Conservation (phyloP, 2,888 invertebrate genomes). For the Biston betularia region DNA sequence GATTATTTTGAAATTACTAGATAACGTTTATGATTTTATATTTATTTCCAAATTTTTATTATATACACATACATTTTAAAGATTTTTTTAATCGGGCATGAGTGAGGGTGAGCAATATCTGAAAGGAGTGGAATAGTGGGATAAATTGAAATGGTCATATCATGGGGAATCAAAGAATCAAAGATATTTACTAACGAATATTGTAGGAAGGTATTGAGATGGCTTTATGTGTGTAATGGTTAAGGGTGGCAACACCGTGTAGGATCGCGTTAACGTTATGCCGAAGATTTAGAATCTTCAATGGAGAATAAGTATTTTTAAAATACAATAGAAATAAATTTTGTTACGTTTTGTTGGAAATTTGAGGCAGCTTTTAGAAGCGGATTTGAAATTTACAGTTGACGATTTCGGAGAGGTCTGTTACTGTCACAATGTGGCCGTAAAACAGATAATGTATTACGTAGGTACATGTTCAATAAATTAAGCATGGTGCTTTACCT, state of each 20-base stretch:
- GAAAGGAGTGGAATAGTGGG: slow-evolving; percentile 66
- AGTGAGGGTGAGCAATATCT: slow-evolving; percentile 74
- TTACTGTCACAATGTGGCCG: slow-evolving; percentile 37
- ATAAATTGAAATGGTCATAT: slow-evolving; percentile 80
- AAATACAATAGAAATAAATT: slow-evolving; percentile 74
- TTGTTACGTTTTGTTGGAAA: slow-evolving; percentile 66
- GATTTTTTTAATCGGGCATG: slow-evolving; percentile 55
- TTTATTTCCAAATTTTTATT: slow-evolving; percentile 52
- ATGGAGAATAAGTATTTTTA: slow-evolving; percentile 76
- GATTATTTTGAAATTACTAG: slow-evolving; percentile 53
- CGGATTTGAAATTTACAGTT: slow-evolving; percentile 51
- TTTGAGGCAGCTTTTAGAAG: slow-evolving; percentile 63
- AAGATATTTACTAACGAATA: slow-evolving; percentile 69
- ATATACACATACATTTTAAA: slow-evolving; percentile 42
- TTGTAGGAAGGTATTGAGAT: slow-evolving; percentile 68
- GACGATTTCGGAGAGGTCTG: slow-evolving; percentile 40
- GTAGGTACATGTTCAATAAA: slow-evolving; percentile 63
- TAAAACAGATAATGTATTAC: slow-evolving; percentile 35
- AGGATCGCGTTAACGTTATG: slow-evolving; percentile 70
- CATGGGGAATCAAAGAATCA: slow-evolving; percentile 75
- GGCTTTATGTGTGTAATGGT: slow-evolving; percentile 74
- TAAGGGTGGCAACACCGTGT: slow-evolving; percentile 74
- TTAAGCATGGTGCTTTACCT: slow-evolving; percentile 79
- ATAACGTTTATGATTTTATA: slow-evolving; percentile 47
- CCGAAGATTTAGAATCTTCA: slow-evolving; percentile 83